These are phyloP conservation scores for Brachyalestes nurse DNA, from an alignment of 2,797 vertebrate species.

Conservation along the genomic window DNA sequence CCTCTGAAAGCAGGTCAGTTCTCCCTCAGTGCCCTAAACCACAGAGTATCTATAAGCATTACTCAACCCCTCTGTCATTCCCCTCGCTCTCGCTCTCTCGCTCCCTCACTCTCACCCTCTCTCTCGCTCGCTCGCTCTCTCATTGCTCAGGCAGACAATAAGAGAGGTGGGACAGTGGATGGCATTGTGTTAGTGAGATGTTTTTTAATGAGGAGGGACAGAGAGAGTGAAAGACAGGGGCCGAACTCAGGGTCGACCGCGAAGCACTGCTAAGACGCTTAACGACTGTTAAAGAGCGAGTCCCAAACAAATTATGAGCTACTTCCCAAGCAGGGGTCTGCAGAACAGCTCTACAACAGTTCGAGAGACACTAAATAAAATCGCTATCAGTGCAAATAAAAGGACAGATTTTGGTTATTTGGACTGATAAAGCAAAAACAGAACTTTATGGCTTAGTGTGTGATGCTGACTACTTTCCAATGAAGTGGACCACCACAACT, in stretches of 20 bases:
- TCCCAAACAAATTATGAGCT: neutral
- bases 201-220: slow-evolving; percentile 76
- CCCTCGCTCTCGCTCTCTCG: slow-evolving; percentile 17
- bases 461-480: no score
- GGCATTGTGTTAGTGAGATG: slow-evolving; percentile 80
- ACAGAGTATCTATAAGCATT: slow-evolving; percentile 4
- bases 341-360: neutral
- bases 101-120: slow-evolving; percentile 26
- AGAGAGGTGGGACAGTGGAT: slow-evolving; percentile 72
- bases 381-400: neutral
- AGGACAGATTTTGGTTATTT: neutral
- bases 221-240: slow-evolving; percentile 45
- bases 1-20: slow-evolving; percentile 23
- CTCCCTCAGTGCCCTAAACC: slow-evolving; percentile 20
- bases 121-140: slow-evolving; percentile 24
- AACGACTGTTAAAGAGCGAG: slow-evolving; percentile 2
- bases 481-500: no score
- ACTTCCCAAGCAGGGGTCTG: neutral
- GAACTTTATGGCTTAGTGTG: no score
- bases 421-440: no score
- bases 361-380: neutral
- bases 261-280: neutral
- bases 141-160: slow-evolving; percentile 53
- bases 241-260: neutral
- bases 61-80: slow-evolving; percentile 7